A percentile compares a stretch with the other conserved stretches of the same genome.
These are phyloP conservation scores for Eublepharis macularius DNA, from an alignment of 2,113 vertebrate species.

Conservation along the genomic window DNA sequence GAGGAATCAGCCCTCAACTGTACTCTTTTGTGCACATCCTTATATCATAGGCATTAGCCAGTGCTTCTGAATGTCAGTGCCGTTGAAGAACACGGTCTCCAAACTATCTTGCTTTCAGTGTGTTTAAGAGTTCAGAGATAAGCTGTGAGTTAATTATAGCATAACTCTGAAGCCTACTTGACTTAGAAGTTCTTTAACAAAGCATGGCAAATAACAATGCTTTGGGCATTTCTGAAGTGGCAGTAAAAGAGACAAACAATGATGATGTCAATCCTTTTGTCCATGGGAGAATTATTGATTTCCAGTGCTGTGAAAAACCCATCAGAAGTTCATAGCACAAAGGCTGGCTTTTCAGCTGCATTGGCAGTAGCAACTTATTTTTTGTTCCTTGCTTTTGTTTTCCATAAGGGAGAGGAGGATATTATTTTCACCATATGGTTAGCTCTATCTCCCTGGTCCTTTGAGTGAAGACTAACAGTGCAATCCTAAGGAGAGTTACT, in stretches of 20 bases:
- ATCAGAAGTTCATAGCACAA: not conserved
- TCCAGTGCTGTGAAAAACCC: not conserved
- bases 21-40: not conserved
- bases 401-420: not conserved
- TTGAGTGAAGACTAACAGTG: not conserved
- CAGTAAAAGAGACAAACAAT: not conserved
- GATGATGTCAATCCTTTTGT: not conserved
- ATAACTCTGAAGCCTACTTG: not conserved
- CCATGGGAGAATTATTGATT: not conserved
- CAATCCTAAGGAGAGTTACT: no score
- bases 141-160: not conserved
- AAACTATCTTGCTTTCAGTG: not conserved
- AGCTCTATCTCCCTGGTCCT: not conserved
- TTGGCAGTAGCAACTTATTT: not conserved
- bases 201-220: not conserved
- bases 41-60: not conserved
- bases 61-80: not conserved
- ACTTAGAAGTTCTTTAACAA: not conserved
- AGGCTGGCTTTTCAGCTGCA: not conserved
- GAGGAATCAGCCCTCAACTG: not conserved
- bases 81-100: not conserved
- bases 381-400: not conserved
- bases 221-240: not conserved
- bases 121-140: not conserved
- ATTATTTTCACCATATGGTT: not conserved